Evolutionary conservation across 1,140 invertebrate species (phyloP).

Genomic region (Drosophila mayri): DNA sequence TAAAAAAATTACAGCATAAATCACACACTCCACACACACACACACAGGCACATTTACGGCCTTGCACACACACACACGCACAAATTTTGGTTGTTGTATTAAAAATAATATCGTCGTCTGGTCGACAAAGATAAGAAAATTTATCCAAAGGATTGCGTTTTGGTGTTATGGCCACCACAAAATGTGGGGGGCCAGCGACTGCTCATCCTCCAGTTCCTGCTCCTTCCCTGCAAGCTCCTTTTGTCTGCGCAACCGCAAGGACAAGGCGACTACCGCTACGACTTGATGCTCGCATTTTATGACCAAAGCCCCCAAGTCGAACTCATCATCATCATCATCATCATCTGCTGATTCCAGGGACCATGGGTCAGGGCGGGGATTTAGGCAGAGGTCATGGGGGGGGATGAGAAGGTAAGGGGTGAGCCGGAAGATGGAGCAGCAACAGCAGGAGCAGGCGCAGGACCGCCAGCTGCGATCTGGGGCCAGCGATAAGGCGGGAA

Average conservation of each 20-base stretch:
- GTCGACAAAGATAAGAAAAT: conserved; percentile 84
- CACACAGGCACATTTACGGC: conserved; percentile 50
- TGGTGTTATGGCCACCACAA: conserved; percentile 73
- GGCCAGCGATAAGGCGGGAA: conserved; percentile 64
- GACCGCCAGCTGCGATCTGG: conserved; percentile 64
- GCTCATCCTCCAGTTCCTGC: neutral
- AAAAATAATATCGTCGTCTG: conserved; percentile 85
- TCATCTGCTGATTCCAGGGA: conserved; percentile 40
- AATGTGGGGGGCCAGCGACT: conserved; percentile 33
- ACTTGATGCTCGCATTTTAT: conserved; percentile 61
- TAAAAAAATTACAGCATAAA: conserved; percentile 81
- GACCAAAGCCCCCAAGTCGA: conserved; percentile 73
- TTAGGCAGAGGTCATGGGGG: conserved; percentile 17
- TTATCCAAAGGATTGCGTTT: conserved; percentile 84
- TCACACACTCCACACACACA: conserved; percentile 58
- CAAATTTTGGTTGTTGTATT: conserved; percentile 71
- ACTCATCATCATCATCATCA: conserved; percentile 65
- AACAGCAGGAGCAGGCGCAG: conserved; percentile 30
- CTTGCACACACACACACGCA: conserved; percentile 21
- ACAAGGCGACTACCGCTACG: conserved; percentile 43
- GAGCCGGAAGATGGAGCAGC: conserved; percentile 5
- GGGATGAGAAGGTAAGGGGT: conserved; percentile 4
- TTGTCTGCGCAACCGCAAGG: conserved; percentile 74
- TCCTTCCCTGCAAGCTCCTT: conserved; percentile 1
- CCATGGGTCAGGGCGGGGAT: conserved; percentile 36